Evolutionary conservation across 2,797 vertebrate genomes (phyloP).

Genomic region (Protosalanx chinensis): DNA sequence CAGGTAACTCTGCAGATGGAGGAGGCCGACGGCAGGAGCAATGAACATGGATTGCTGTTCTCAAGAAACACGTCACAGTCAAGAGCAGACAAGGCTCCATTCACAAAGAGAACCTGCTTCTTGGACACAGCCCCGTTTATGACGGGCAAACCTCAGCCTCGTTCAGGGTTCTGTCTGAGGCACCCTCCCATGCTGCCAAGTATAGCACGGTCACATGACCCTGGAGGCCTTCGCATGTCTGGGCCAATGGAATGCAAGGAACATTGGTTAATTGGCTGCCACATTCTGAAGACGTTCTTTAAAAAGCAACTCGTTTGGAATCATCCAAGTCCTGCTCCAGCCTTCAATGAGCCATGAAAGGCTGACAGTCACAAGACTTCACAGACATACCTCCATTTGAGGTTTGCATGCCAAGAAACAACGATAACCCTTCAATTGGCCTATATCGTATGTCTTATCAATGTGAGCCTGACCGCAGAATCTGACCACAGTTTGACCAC

Average conservation of each 20-base stretch:
- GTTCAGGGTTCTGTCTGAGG: constrained; percentile 1
- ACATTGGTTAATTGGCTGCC: constrained; percentile 23
- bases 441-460: no score
- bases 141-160: not conserved
- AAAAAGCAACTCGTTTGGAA: constrained; percentile 5
- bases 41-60: constrained; percentile 26
- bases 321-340: not conserved
- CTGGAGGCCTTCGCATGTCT: not conserved
- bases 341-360: not conserved
- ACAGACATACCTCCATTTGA: constrained; percentile 1
- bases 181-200: not conserved
- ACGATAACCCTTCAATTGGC: not conserved
- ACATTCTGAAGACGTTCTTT: not conserved
- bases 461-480: not conserved
- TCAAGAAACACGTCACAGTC: constrained; percentile 25
- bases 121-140: not conserved
- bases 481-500: constrained; percentile 17
- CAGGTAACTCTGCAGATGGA: constrained; percentile 87
- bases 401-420: not conserved
- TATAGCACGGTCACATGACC: constrained; percentile 19
- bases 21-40: constrained; percentile 85
- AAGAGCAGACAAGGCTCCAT: not conserved
- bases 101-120: not conserved
- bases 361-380: not conserved
- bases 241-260: constrained; percentile 20